Percentiles rank a stretch among this genome's conserved stretches.
Evolutionary conservation across 2,113 vertebrate species (phyloP).

Genomic region (Tautogolabrus adspersus): DNA sequence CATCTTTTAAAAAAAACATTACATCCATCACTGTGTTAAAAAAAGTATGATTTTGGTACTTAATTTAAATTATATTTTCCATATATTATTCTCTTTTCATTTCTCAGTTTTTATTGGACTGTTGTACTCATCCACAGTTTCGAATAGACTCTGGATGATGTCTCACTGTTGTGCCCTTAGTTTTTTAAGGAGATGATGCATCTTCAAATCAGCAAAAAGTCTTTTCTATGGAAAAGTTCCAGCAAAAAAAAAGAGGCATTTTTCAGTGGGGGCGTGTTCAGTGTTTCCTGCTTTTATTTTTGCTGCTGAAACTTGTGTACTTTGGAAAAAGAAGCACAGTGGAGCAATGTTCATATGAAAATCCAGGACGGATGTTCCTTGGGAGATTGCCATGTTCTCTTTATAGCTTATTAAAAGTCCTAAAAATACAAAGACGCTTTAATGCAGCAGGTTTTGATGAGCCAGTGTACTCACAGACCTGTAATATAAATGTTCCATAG

Average conservation of each 20-base stretch:
- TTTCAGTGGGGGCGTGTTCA: background rate
- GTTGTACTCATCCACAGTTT: background rate
- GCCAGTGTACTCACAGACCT: slow-evolving; percentile 1
- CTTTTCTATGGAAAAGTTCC: background rate
- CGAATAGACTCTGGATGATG: background rate
- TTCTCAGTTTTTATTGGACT: background rate
- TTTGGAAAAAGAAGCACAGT: background rate
- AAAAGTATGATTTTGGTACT: too few species aligned
- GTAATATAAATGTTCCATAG: slow-evolving; percentile 26
- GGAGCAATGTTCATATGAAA: slow-evolving; percentile 15
- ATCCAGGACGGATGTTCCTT: slow-evolving; percentile 21
- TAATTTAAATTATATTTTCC: background rate
- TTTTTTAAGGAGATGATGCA: background rate
- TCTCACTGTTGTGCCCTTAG: background rate
- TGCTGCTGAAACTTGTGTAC: slow-evolving; percentile 11
- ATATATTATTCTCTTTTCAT: too few species aligned
- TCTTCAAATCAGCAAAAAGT: background rate
- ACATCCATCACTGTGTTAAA: too few species aligned
- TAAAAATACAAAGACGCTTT: background rate
- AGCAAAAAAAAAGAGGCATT: background rate
- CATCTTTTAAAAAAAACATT: too few species aligned
- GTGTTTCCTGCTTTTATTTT: slow-evolving; percentile 28
- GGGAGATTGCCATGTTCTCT: background rate
- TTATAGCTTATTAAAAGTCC: slow-evolving; percentile 19
- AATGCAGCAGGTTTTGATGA: slow-evolving; percentile 1